Percentiles rank a stretch among this genome's conserved stretches.
phyloP scores from a whole-genome alignment of 2,113 vertebrate genomes.

The Aramus guarauna region DNA sequence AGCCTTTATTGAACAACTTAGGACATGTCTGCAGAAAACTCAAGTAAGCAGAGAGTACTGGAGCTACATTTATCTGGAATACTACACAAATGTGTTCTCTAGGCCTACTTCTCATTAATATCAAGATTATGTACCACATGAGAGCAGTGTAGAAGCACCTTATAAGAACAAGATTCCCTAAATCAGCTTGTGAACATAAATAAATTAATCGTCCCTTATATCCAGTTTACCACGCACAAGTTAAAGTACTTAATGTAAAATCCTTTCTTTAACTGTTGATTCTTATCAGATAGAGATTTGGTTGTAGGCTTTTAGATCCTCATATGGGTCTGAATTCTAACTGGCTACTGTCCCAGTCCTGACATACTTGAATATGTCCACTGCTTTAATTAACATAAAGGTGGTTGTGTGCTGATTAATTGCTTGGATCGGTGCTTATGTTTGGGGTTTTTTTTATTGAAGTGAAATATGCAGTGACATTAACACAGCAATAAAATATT shows the following conservation, averaged over 20 bases:
- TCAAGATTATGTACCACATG: not conserved
- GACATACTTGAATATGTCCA: not conserved
- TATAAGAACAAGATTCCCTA: not conserved
- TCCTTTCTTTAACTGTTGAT: not conserved
- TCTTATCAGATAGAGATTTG: not conserved
- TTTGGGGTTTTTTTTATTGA: not conserved
- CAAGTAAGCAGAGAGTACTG: constrained; percentile 82
- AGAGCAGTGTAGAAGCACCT: not conserved
- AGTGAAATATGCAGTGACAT: not conserved
- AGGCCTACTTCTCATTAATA: not conserved
- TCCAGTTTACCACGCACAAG: not conserved
- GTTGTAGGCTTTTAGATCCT: not conserved
- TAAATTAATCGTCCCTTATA: not conserved
- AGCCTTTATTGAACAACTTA: constrained; percentile 95
- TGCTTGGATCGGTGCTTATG: not conserved
- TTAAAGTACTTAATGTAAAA: not conserved
- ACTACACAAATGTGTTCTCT: not conserved
- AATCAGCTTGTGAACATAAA: not conserved
- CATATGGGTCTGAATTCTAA: not conserved
- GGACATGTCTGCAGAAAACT: constrained; percentile 97
- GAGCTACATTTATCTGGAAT: not conserved
- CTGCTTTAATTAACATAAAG: not conserved
- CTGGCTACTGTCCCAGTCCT: not conserved
- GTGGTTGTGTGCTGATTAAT: not conserved
- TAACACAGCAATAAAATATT: not conserved